Evolutionary conservation across 2,113 vertebrate genomes (phyloP).

Genomic region (Engraulis encrasicolus): DNA sequence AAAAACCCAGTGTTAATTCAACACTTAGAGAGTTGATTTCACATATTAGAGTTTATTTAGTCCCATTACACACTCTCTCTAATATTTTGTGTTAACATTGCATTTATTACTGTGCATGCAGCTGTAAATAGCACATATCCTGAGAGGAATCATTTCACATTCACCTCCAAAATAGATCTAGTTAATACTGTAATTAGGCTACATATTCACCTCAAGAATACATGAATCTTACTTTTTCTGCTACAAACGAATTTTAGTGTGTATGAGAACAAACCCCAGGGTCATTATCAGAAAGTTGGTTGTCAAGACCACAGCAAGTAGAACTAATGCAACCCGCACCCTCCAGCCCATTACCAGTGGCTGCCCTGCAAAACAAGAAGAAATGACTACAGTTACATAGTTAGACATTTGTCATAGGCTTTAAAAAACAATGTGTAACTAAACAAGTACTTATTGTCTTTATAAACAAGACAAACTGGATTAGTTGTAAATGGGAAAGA

Average conservation of each 20-base stretch:
- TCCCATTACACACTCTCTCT: no score
- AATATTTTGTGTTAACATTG: no score
- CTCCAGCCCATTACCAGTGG: neutral
- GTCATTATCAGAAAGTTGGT: neutral
- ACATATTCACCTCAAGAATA: no score
- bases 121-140: neutral
- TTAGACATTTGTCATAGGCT: no score
- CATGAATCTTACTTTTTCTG: neutral
- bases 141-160: neutral
- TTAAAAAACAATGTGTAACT: no score
- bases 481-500: no score
- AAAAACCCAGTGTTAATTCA: no score
- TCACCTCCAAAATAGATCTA: neutral
- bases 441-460: no score
- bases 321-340: neutral
- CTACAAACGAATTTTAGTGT: neutral
- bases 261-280: neutral
- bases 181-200: no score
- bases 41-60: no score
- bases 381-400: neutral
- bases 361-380: neutral
- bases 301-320: neutral
- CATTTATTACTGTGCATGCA: neutral
- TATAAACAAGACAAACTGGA: no score
- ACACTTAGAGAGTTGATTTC: no score